These are phyloP conservation scores for Elanus axillaris DNA, from an alignment of 2,113 vertebrate genomes.

Conservation along the genomic window DNA sequence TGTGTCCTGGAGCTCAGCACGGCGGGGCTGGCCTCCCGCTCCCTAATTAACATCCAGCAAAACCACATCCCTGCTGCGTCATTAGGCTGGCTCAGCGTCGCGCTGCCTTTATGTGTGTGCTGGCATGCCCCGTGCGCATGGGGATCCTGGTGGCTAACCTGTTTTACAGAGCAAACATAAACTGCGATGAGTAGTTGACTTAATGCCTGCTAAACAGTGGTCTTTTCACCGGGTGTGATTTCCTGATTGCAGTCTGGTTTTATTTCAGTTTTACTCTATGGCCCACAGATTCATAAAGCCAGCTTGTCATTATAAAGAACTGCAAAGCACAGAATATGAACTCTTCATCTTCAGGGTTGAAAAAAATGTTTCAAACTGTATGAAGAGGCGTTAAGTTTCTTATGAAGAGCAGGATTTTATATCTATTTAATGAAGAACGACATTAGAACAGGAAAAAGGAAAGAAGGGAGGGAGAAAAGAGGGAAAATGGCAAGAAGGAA, in stretches of 20 bases:
- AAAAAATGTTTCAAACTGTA: not conserved
- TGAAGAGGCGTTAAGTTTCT: not conserved
- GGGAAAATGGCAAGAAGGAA: not conserved
- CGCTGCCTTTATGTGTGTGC: not conserved
- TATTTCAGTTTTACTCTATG: not conserved
- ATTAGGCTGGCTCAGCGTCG: fast-evolving
- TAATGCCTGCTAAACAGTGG: not conserved
- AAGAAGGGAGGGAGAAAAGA: not conserved
- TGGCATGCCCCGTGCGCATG: fast-evolving
- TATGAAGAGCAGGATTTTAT: not conserved
- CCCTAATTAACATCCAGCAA: not conserved
- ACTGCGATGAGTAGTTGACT: not conserved
- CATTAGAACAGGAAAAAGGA: not conserved
- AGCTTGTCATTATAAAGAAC: not conserved
- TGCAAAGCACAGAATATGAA: not conserved
- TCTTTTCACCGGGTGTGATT: not conserved
- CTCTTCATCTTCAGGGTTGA: not conserved
- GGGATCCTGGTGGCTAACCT: not conserved
- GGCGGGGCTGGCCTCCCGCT: not conserved
- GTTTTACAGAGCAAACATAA: not conserved
- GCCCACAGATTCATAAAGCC: not conserved
- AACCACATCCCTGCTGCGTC: not conserved
- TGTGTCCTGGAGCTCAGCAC: fast-evolving
- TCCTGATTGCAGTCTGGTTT: not conserved
- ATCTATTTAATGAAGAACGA: not conserved